Percentiles rank a stretch among this genome's conserved stretches.
Conservation (phyloP, 2,888 invertebrate genomes). For the Elegia similella region DNA sequence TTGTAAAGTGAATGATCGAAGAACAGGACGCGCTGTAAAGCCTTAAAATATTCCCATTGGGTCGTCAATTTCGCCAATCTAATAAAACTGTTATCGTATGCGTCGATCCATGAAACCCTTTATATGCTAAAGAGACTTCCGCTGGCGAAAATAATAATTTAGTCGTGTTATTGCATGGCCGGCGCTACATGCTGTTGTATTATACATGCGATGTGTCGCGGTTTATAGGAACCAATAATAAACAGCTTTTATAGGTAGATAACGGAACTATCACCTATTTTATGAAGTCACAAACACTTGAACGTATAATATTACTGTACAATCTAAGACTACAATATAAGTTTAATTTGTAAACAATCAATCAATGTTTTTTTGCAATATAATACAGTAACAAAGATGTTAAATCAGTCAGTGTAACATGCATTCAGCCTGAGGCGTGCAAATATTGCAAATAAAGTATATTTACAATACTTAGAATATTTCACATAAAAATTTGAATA, state of each 20-base stretch:
- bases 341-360: too few species aligned
- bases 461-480: too few species aligned
- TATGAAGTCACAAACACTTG: not conserved
- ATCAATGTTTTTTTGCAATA: too few species aligned
- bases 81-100: constrained; percentile 45
- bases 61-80: constrained; percentile 25
- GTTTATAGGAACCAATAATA: constrained; percentile 3
- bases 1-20: constrained; percentile 4
- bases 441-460: too few species aligned
- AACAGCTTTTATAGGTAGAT: constrained; percentile 3
- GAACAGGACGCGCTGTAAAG: constrained; percentile 13
- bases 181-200: constrained; percentile 5
- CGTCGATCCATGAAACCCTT: constrained; percentile 44
- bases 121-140: constrained; percentile 52
- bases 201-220: constrained; percentile 3
- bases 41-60: constrained; percentile 16
- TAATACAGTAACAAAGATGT: too few species aligned
- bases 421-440: too few species aligned
- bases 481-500: too few species aligned
- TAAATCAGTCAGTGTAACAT: too few species aligned
- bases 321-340: too few species aligned
- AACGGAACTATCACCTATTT: not conserved
- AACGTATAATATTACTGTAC: too few species aligned
- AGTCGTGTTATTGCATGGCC: constrained; percentile 34
- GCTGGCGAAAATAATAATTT: constrained; percentile 47